phyloP scores from a whole-genome alignment of 2,888 invertebrate species.

The Phania funesta region DNA sequence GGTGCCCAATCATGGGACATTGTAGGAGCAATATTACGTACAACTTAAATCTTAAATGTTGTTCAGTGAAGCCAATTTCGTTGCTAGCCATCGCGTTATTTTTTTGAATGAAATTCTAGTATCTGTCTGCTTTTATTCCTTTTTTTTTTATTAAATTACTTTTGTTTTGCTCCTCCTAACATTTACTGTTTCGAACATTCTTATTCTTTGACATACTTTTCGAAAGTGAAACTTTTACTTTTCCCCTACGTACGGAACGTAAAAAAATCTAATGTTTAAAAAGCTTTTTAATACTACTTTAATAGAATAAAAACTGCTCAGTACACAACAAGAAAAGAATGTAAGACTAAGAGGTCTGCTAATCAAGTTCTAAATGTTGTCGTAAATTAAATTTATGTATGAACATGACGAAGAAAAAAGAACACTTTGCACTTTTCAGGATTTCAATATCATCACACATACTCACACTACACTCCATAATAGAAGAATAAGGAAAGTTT shows the following conservation, averaged over 20 bases:
- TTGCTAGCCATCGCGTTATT: no score
- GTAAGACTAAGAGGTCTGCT: slow-evolving; percentile 57
- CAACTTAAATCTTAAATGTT: no score
- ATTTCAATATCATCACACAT: slow-evolving; percentile 3
- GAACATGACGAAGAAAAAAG: slow-evolving; percentile 18
- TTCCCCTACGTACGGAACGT: background rate
- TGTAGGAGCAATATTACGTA: no score
- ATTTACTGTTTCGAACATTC: background rate
- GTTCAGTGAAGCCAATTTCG: no score
- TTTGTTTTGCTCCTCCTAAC: background rate
- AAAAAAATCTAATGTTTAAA: slow-evolving; percentile 28
- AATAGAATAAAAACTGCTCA: slow-evolving; percentile 33
- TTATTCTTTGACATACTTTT: background rate
- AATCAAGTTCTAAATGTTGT: slow-evolving; percentile 61
- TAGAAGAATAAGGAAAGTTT: background rate
- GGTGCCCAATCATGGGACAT: no score
- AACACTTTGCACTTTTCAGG: background rate
- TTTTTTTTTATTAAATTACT: no score
- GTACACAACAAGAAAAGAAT: slow-evolving; percentile 16
- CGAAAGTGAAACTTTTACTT: background rate
- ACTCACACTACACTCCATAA: background rate
- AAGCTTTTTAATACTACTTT: slow-evolving; percentile 51
- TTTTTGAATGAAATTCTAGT: no score
- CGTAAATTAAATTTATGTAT: slow-evolving; percentile 39
- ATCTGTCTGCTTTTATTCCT: background rate